Conservation (phyloP, 2,797 vertebrate species). For the Pantherophis vulpinus region DNA sequence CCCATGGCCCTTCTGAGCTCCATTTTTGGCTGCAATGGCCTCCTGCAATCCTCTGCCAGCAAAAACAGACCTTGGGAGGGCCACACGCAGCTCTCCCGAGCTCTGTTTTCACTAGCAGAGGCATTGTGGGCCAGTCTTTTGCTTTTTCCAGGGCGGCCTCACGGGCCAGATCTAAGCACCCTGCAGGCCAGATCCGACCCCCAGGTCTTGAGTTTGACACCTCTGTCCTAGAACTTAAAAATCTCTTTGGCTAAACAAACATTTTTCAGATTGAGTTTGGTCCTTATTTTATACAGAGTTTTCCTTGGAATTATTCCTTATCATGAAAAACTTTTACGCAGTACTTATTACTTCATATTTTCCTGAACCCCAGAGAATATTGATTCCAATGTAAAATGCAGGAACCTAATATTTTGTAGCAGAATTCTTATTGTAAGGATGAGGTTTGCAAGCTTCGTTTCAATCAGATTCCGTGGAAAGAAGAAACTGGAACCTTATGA, state of each 20-base stretch:
- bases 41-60: no score
- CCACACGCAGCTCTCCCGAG: no score
- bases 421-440: slow-evolving; percentile 35
- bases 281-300: slow-evolving; percentile 12
- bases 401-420: slow-evolving; percentile 29
- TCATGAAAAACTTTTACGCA: slow-evolving; percentile 12
- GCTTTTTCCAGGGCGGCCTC: no score
- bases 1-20: no score
- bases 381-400: slow-evolving; percentile 40
- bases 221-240: neutral
- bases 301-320: slow-evolving; percentile 9
- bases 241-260: neutral
- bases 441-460: slow-evolving; percentile 13
- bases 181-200: no score
- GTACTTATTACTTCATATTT: neutral
- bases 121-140: no score
- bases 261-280: neutral
- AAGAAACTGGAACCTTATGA: slow-evolving; percentile 38
- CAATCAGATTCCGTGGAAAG: slow-evolving; percentile 47
- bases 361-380: slow-evolving; percentile 1
- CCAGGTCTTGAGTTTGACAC: no score
- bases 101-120: no score
- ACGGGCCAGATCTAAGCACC: no score
- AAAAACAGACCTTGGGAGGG: no score
- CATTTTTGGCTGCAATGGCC: no score